phyloP scores from a whole-genome alignment of 2,797 vertebrate species.

The Coregonus sp. region DNA sequence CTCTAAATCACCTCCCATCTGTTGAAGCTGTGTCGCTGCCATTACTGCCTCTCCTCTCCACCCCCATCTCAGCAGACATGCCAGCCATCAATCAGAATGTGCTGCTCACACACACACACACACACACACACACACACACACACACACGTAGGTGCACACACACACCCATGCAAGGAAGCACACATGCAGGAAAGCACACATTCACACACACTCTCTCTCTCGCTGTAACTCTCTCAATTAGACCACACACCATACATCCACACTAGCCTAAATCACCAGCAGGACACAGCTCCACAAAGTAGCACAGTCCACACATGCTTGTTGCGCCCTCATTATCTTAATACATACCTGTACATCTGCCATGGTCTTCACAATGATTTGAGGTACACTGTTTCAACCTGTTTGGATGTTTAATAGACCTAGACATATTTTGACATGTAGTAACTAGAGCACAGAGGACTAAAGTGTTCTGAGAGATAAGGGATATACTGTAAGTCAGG shows the following conservation, averaged over 20 bases:
- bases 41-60: conserved; percentile 54
- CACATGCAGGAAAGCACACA: too few species aligned
- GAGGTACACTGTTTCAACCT: conserved; percentile 2
- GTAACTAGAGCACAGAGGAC: background rate
- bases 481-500: background rate
- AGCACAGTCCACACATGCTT: too few species aligned
- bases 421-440: background rate
- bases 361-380: conserved; percentile 11
- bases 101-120: conserved; percentile 26
- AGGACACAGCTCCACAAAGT: background rate
- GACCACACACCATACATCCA: conserved; percentile 25
- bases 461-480: background rate
- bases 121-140: too few species aligned
- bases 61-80: conserved; percentile 63
- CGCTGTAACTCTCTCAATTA: conserved; percentile 41
- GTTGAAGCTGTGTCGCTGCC: conserved; percentile 61
- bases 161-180: too few species aligned
- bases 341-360: background rate
- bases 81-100: conserved; percentile 73
- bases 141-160: too few species aligned
- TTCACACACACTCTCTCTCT: conserved; percentile 27
- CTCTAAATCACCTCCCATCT: conserved; percentile 76
- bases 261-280: conserved; percentile 16
- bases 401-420: background rate
- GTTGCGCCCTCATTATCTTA: background rate